Evolutionary conservation across 1,140 invertebrate genomes (phyloP), one percentile per base, ranked within the genome.

Genomic region (Schlechtendalia chinensis): DNA sequence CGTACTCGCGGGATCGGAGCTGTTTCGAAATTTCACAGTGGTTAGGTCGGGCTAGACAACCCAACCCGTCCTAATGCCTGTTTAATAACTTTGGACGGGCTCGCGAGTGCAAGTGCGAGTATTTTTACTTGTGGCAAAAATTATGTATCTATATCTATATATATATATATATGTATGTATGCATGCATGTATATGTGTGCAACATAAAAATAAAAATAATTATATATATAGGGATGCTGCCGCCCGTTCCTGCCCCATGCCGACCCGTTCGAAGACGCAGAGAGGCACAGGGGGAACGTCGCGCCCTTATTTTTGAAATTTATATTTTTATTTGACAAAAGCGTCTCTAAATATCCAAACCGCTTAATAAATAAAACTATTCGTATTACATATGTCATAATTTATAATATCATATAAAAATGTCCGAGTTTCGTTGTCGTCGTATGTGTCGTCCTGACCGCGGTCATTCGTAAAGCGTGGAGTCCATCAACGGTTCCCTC

Each of bases 381-480:
- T 47, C 32, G 22, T 39, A 39, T 8, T 39, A 39, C 32, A 39
- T 39, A 39, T 39, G 3, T 39, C 8, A 39, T 39, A 39, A n/a
- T 8, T 39, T 72, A 54, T 53, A 54, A 50, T 67, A 69, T 47
- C 5, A n/a, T 69, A 24, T 69, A 69, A 16, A 50, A 6, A 50
- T 50, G 14, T 50, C n/a, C n/a, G n/a, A n/a, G n/a, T n/a, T n/a
- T n/a, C n/a, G n/a, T n/a, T n/a, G n/a, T n/a, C n/a, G n/a, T n/a
- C n/a, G n/a, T n/a, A n/a, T n/a, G n/a, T n/a, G n/a, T n/a, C n/a
- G n/a, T n/a, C n/a, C n/a, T n/a, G n/a, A n/a, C n/a, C n/a, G n/a
- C n/a, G n/a, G n/a, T 80, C 24, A 80, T 27, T 82, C 77, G 24
- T 82, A 71, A 47, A 80, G 77, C 10, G 80, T 58, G 22, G 54